Conservation (phyloP, 2,797 vertebrate species). For the Artibeus jamaicensis region DNA sequence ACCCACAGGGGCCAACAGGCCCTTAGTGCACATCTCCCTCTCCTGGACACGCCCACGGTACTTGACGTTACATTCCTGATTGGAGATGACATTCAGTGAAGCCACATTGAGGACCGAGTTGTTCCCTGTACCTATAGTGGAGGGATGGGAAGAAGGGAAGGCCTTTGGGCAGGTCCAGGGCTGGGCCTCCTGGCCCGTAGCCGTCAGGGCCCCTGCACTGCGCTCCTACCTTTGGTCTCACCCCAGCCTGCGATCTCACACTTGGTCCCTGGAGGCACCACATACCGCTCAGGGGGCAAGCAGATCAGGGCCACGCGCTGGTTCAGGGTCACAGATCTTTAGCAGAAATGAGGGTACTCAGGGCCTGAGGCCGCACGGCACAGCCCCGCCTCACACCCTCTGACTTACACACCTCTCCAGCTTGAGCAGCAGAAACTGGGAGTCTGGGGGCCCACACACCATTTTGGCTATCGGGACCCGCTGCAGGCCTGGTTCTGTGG, state of each 20-base stretch:
- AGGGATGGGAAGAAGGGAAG: background rate
- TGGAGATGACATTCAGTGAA: conserved; percentile 87
- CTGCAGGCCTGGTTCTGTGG: conserved; percentile 88
- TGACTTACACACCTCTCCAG: conserved; percentile 85
- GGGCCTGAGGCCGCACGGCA: background rate
- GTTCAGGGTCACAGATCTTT: conserved; percentile 89
- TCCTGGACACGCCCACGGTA: conserved; percentile 90
- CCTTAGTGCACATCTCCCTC: conserved; percentile 92
- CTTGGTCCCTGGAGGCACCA: conserved; percentile 87
- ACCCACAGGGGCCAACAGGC: conserved; percentile 86
- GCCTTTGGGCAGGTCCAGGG: background rate
- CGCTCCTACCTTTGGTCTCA: conserved; percentile 90
- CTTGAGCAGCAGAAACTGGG: conserved; percentile 95
- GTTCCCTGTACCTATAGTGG: conserved; percentile 85
- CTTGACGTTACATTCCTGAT: conserved; percentile 88
- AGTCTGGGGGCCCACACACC: conserved; percentile 93
- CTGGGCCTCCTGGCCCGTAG: background rate
- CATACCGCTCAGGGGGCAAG: conserved; percentile 92
- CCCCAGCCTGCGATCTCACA: conserved; percentile 98
- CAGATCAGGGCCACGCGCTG: conserved; percentile 93
- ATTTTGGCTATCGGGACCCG: conserved; percentile 88
- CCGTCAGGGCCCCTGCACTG: background rate
- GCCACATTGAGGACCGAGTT: conserved; percentile 90
- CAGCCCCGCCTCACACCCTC: background rate
- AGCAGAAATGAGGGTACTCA: conserved; percentile 23